These are phyloP conservation scores for Heteromurus nitidus DNA, from an alignment of 2,888 invertebrate genomes.

Conservation along the genomic window DNA sequence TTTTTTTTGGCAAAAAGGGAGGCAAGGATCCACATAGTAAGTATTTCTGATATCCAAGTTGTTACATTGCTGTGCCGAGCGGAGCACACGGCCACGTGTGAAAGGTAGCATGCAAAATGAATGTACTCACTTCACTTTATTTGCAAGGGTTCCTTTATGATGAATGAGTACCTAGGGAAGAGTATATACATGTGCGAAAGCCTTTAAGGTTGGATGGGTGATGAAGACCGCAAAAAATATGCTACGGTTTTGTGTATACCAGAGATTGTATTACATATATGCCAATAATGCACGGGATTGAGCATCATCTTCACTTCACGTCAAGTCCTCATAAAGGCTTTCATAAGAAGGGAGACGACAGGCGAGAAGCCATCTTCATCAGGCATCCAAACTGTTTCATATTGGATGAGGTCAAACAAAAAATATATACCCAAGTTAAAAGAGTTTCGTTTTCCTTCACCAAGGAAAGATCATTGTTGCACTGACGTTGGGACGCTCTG, in stretches of 20 bases:
- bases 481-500: slow-evolving; percentile 53
- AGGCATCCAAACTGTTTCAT: slow-evolving; percentile 2
- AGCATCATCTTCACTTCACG: slow-evolving; percentile 48
- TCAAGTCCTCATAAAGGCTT: slow-evolving; percentile 44
- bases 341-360: slow-evolving; percentile 14
- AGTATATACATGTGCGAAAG: not conserved
- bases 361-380: slow-evolving; percentile 30
- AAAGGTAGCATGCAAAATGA: slow-evolving; percentile 35
- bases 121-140: not conserved
- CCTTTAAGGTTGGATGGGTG: slow-evolving; percentile 21
- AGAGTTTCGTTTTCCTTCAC: slow-evolving; percentile 11
- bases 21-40: slow-evolving; percentile 16
- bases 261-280: not conserved
- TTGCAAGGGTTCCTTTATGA: slow-evolving; percentile 24
- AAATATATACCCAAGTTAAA: slow-evolving; percentile 10
- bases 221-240: slow-evolving; percentile 35
- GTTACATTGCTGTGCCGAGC: slow-evolving; percentile 27
- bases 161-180: not conserved
- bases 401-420: slow-evolving; percentile 53
- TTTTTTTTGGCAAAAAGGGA: slow-evolving; percentile 35
- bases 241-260: not conserved
- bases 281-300: slow-evolving; percentile 1
- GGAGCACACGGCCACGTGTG: slow-evolving; percentile 55
- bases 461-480: slow-evolving; percentile 50
- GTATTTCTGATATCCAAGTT: too few species aligned